Evolutionary conservation across 2,797 vertebrate genomes (phyloP), one percentile per base, ranked within the genome.

Genomic region (Gymnoscopelus braueri): DNA sequence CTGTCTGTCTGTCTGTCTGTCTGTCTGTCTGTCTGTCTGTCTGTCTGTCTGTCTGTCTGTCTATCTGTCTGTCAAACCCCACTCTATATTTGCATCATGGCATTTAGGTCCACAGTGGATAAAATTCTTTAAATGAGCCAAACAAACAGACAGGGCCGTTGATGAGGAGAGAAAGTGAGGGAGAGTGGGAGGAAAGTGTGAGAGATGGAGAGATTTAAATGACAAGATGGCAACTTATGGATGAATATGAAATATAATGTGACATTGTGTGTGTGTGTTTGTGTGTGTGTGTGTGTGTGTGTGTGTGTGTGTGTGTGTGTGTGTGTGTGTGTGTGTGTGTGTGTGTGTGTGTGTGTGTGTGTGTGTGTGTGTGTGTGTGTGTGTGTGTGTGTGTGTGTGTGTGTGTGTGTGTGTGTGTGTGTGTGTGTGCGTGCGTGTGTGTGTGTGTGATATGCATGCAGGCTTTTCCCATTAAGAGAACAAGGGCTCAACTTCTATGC

Each of bases 401-500:
- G 32, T 23, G 15, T 35, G 32, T 35, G 32, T 50, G 13, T 29
- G 64, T 26, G 39, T 57, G 65, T 49, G 12, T 13, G 15, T 66
- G 35, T 14, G 23, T 24, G n/a, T 9, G 24, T 6, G 39, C 6
- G 49, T 50, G 49, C n/a, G n/a, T n/a, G 19, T 14, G 48, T 14
- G 50, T n/a, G 19, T n/a, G 44, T 39, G 39, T 44, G 7, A 10
- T 14, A 10, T 54, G 10, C 9, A 10, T 79, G 65, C 87, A 99
- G 98, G 97, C 94, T 99, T 85, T 99, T 99, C 59, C 98, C 98
- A 56, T 91, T 99, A 82, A 94, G 97, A 93, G 98, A 99, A 86
- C 98, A 98, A 95, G 98, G 98, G 86, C 94, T 99, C 84, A 99
- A 99, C 93, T 98, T 96, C 89, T 98, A 98, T 89, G 97, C 98